A percentile compares a stretch with the other conserved stretches of the same genome.
These are phyloP conservation scores for Amaurobius ferox DNA, from an alignment of 2,888 invertebrate species.

Conservation along the genomic window DNA sequence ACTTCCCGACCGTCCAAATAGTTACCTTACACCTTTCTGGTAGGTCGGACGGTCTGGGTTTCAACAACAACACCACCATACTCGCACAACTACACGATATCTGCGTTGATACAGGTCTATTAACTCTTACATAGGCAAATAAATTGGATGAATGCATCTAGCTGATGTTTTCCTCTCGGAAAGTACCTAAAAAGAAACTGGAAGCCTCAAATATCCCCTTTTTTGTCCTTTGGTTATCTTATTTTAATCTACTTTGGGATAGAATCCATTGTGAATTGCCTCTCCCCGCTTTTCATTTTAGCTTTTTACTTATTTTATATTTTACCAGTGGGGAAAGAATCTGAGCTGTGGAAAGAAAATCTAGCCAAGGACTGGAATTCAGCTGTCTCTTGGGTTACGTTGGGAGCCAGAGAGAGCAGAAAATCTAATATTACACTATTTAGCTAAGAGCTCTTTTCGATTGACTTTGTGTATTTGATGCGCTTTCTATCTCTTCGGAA, in stretches of 20 bases:
- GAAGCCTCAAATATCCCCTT: too few relatives aligned
- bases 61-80: too few relatives aligned
- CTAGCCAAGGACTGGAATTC: constrained; percentile 47
- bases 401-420: constrained; percentile 32
- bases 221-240: constrained; percentile 25
- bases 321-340: constrained; percentile 17
- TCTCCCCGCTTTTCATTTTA: constrained; percentile 48
- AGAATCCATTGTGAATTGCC: constrained; percentile 37
- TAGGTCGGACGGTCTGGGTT: too few relatives aligned
- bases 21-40: too few relatives aligned
- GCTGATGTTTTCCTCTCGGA: too few relatives aligned
- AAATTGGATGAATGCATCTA: neutral
- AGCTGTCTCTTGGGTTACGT: constrained; percentile 26
- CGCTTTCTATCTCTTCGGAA: too few relatives aligned
- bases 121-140: too few relatives aligned
- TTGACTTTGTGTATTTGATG: too few relatives aligned
- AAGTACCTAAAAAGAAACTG: too few relatives aligned
- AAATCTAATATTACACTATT: constrained; percentile 60
- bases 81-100: too few relatives aligned
- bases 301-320: constrained; percentile 20
- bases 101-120: too few relatives aligned
- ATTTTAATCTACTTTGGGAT: constrained; percentile 63
- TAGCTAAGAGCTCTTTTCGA: constrained; percentile 24
- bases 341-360: constrained; percentile 45
- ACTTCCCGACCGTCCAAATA: too few relatives aligned